A percentile compares a stretch with the other conserved stretches of the same genome.
Evolutionary conservation across 2,113 vertebrate genomes (phyloP).

Genomic region (Cryptomyrus ogoouensis): DNA sequence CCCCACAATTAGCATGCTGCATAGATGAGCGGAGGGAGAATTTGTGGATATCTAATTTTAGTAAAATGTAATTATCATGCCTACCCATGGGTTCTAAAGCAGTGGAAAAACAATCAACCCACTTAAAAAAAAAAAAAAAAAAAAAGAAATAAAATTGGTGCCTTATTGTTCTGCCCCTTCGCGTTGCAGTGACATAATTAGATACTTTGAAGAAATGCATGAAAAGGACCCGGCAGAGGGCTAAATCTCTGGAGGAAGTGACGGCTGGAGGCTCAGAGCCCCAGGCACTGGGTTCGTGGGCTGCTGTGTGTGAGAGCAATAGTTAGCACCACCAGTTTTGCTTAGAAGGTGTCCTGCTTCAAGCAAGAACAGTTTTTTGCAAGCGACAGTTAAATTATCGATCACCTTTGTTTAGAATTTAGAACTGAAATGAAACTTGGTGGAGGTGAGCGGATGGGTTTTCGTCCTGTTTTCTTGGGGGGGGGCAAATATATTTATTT

Average conservation of each 20-base stretch:
- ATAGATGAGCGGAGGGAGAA: constrained; percentile 10
- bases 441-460: background rate
- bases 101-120: constrained; percentile 34
- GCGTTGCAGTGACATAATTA: constrained; percentile 50
- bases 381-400: background rate
- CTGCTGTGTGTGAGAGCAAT: background rate
- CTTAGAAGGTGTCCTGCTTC: background rate
- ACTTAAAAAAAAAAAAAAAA: background rate
- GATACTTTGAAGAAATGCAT: constrained; percentile 16
- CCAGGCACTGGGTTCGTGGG: background rate
- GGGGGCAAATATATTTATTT: too few relatives aligned
- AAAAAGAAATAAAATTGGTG: background rate
- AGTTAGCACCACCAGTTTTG: background rate
- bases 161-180: constrained; percentile 18
- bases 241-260: background rate
- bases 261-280: background rate
- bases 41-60: constrained; percentile 32
- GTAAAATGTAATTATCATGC: constrained; percentile 40
- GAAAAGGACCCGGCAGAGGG: constrained; percentile 24
- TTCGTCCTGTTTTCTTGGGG: background rate
- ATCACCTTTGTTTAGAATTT: background rate
- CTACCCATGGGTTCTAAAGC: constrained; percentile 34
- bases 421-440: background rate
- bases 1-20: constrained; percentile 16
- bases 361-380: background rate